phyloP scores from a whole-genome alignment of 2,888 invertebrate genomes.

The Pteria penguin region DNA sequence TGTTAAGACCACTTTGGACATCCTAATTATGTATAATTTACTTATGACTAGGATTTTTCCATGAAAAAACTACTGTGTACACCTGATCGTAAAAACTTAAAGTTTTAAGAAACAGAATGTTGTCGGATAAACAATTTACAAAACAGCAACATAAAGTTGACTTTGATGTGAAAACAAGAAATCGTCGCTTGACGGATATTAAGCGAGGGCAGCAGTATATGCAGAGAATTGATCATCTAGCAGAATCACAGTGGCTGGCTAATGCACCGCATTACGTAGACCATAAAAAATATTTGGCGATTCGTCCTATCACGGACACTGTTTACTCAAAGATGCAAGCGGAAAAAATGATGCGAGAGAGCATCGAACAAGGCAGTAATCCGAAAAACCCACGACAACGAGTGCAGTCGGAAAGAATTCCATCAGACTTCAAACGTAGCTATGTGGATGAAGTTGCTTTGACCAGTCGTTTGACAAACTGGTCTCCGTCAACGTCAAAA shows the following conservation, averaged over 20 bases:
- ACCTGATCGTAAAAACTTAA: not conserved
- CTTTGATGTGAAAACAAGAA: slow-evolving; percentile 33
- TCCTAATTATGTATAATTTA: too few relatives aligned
- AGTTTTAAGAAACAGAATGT: not conserved
- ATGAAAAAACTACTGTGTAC: not conserved
- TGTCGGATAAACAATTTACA: slow-evolving; percentile 8
- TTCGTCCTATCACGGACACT: slow-evolving; percentile 37
- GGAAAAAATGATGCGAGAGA: slow-evolving; percentile 16
- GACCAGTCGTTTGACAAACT: not conserved
- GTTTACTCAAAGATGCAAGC: slow-evolving; percentile 3
- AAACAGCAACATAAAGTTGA: slow-evolving; percentile 16
- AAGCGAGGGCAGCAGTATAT: slow-evolving; percentile 59
- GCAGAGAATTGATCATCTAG: slow-evolving; percentile 55
- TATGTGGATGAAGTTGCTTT: not conserved
- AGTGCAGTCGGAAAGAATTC: slow-evolving; percentile 29
- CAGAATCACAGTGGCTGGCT: slow-evolving; percentile 56
- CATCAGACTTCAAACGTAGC: not conserved
- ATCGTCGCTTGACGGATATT: slow-evolving; percentile 54
- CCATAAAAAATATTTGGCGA: slow-evolving; percentile 10
- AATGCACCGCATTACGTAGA: slow-evolving; percentile 47
- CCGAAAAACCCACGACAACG: slow-evolving; percentile 5
- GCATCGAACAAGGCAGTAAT: not conserved
- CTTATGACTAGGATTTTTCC: too few relatives aligned
- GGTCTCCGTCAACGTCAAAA: not conserved
- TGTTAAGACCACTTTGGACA: too few relatives aligned